Conservation (phyloP, 2,797 vertebrate genomes). For the Poeciliopsis turneri region DNA sequence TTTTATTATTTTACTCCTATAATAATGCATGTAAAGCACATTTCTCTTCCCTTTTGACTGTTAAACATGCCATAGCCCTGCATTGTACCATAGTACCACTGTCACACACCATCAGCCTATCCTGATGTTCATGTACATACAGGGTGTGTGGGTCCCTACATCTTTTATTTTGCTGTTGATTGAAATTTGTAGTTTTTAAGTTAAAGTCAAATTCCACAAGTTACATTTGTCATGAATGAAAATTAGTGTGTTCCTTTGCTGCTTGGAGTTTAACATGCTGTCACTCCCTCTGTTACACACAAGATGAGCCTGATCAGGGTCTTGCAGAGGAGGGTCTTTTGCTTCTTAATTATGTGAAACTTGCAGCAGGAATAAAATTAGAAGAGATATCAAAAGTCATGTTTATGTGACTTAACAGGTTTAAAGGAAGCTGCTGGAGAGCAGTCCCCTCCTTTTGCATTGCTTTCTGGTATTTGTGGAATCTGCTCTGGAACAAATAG, state of each 20-base stretch:
- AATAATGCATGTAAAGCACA: neutral
- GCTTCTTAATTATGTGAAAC: neutral
- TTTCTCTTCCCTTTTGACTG: neutral
- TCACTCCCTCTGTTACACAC: neutral
- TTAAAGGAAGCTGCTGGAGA: conserved; percentile 58
- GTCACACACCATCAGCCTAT: neutral
- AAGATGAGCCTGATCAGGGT: neutral
- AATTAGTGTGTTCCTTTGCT: neutral
- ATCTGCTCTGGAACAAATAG: conserved; percentile 85
- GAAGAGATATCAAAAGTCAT: conserved; percentile 29
- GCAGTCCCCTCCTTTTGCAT: conserved; percentile 69
- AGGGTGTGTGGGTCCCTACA: neutral
- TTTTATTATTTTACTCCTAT: neutral
- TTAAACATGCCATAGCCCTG: neutral
- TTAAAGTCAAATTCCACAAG: neutral
- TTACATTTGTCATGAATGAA: neutral
- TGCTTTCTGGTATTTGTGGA: conserved; percentile 84
- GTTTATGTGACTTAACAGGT: conserved; percentile 56
- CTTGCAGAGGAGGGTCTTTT: neutral
- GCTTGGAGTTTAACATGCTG: neutral
- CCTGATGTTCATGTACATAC: neutral
- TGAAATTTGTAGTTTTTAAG: neutral
- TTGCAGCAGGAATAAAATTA: conserved; percentile 5
- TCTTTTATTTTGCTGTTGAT: neutral
- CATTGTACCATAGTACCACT: neutral